Percentiles rank a stretch among this genome's conserved stretches.
Conservation (phyloP, 1,140 invertebrate species). For the Mercenaria mercenaria region DNA sequence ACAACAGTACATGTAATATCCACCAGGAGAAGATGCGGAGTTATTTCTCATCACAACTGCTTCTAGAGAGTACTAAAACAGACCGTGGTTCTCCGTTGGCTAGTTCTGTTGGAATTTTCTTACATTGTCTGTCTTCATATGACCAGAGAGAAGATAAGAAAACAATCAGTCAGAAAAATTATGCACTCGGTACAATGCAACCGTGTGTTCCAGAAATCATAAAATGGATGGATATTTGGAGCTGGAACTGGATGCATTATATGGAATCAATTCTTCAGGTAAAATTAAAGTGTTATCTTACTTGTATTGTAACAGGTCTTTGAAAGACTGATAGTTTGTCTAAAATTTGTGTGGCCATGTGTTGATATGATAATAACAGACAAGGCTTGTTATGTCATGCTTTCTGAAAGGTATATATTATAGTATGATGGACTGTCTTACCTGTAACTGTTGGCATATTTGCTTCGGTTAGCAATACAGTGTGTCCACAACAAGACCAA, state of each 20-base stretch:
- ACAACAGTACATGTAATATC: not conserved
- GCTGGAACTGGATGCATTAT: not conserved
- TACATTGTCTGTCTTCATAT: not conserved
- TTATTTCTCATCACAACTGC: not conserved
- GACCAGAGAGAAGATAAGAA: not conserved
- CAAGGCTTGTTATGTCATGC: too few species aligned
- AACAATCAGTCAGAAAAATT: not conserved
- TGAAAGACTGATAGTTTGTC: too few species aligned
- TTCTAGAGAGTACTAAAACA: not conserved
- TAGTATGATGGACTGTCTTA: too few species aligned
- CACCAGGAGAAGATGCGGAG: not conserved
- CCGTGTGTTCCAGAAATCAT: not conserved
- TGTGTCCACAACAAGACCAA: too few species aligned
- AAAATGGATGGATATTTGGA: not conserved
- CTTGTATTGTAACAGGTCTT: too few species aligned
- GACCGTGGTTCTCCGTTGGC: not conserved
- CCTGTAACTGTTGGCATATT: too few species aligned
- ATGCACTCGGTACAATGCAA: not conserved
- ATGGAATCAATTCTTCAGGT: not conserved
- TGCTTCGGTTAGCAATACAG: too few species aligned
- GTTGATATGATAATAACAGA: too few species aligned
- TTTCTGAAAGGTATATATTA: too few species aligned
- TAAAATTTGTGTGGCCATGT: too few species aligned
- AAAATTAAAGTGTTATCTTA: not conserved
- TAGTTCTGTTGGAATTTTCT: not conserved